phyloP scores from a whole-genome alignment of 2,113 vertebrate genomes.

The Chroicocephalus ridibundus region DNA sequence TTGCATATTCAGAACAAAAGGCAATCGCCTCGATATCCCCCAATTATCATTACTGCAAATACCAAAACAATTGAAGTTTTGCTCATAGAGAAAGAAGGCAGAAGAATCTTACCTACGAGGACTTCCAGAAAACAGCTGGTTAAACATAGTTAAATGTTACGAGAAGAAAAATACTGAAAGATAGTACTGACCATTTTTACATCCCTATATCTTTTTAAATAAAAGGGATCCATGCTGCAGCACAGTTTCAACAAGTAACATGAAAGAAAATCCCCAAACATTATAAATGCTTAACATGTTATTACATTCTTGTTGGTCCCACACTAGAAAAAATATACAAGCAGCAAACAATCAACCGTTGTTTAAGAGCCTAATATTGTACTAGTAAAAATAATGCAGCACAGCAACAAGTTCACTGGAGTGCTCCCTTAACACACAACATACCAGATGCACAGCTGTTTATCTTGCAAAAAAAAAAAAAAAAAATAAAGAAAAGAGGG shows the following conservation, averaged over 20 bases:
- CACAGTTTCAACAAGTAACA: slow-evolving; percentile 59
- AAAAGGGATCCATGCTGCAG: not conserved
- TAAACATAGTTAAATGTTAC: not conserved
- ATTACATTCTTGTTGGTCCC: not conserved
- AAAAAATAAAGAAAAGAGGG: not conserved
- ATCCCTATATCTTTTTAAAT: not conserved
- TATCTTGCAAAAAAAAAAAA: not conserved
- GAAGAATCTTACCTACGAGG: not conserved
- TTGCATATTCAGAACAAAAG: not conserved
- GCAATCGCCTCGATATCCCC: not conserved
- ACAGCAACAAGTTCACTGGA: slow-evolving; percentile 79
- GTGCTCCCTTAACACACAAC: slow-evolving; percentile 29
- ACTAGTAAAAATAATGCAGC: slow-evolving; percentile 59
- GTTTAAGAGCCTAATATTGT: not conserved
- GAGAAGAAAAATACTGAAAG: not conserved
- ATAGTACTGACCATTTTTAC: not conserved
- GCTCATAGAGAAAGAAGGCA: not conserved
- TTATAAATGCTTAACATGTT: not conserved
- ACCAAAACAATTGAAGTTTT: not conserved
- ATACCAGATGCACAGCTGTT: slow-evolving; percentile 8
- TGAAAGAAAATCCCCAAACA: slow-evolving; percentile 1
- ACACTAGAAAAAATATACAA: not conserved
- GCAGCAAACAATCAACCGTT: not conserved
- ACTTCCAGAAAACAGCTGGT: not conserved
- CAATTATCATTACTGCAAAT: not conserved